Percentiles rank a stretch among this genome's conserved stretches.
Conservation (phyloP, 53 echinoderm and acorn worm species). For the Echinometra lucunter region DNA sequence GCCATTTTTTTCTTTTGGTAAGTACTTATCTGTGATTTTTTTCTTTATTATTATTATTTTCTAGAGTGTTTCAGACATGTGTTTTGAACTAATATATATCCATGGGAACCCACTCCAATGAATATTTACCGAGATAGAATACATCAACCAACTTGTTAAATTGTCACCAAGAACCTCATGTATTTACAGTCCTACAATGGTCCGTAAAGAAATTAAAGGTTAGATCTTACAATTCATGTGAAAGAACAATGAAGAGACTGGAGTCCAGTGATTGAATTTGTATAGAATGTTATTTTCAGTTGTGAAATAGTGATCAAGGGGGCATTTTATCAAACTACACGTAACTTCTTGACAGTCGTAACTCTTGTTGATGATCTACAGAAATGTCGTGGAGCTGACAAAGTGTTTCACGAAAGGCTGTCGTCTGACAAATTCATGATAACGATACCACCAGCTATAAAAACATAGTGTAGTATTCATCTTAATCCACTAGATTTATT, state of each 20-base stretch:
- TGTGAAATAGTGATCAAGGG: not conserved
- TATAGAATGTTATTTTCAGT: not conserved
- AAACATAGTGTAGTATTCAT: no score
- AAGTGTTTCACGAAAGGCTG: no score
- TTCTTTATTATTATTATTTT: not conserved
- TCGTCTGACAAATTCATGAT: no score
- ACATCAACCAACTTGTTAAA: not conserved
- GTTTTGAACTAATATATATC: not conserved
- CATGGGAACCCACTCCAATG: not conserved
- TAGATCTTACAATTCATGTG: not conserved
- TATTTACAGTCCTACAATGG: not conserved
- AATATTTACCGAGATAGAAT: not conserved
- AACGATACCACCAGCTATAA: no score
- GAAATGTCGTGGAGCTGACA: no score
- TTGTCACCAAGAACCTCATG: not conserved
- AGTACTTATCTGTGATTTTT: not conserved
- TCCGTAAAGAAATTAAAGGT: not conserved
- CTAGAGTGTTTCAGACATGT: not conserved
- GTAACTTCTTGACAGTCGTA: no score
- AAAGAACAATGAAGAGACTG: not conserved
- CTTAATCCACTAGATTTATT: no score
- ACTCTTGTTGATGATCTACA: no score
- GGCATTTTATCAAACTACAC: not conserved
- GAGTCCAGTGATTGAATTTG: not conserved
- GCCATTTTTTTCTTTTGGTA: slow-evolving; percentile 70